Evolutionary conservation across 1,140 invertebrate genomes (phyloP), one percentile per base, ranked within the genome.

Genomic region (Drosophila pseudoobscura): DNA sequence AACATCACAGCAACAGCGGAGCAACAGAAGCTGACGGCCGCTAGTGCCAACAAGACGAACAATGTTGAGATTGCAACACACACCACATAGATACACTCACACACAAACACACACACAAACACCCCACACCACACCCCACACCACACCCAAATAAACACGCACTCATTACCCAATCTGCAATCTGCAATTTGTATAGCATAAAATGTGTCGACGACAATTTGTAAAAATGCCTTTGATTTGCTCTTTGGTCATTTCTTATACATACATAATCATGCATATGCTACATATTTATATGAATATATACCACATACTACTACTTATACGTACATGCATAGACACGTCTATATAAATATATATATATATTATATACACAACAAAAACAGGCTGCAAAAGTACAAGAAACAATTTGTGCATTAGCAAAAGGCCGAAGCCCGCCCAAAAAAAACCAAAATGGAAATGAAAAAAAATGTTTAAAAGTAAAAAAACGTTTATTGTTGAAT

Each of bases 351-450:
- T 60, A 64, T 59, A 68, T 60, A 71, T 31, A 53, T 63, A 43
- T 68, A 70, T 31, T 50, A 58, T 62, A 60, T 64, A 75, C 24
- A 64, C 35, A 41, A 29, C 58, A 65, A 45, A 57, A 54, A 65
- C 57, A 83, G 78, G 78, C 83, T 80, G 62, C 59, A 80, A 62
- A 39, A 80, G 77, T 80, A 84, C 82, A 85, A 85, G 69, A 80
- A 76, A 80, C 63, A 68, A 83, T 73, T 83, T 90, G 87, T 88
- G 85, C 89, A 89, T 89, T 78, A 80, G 65, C 63, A 59, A 80
- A 68, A 68, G 56, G 74, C 78, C 76, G 62, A 78, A 69, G 65
- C 78, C 88, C 82, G 88, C 88, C 88, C 83, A 88, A 83, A 80
- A 51, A 60, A 39, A 69, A 58, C 66, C 64, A 70, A 70, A 69